These are phyloP conservation scores for Nasonia oneida DNA, from an alignment of 2,888 invertebrate species.

Conservation along the genomic window DNA sequence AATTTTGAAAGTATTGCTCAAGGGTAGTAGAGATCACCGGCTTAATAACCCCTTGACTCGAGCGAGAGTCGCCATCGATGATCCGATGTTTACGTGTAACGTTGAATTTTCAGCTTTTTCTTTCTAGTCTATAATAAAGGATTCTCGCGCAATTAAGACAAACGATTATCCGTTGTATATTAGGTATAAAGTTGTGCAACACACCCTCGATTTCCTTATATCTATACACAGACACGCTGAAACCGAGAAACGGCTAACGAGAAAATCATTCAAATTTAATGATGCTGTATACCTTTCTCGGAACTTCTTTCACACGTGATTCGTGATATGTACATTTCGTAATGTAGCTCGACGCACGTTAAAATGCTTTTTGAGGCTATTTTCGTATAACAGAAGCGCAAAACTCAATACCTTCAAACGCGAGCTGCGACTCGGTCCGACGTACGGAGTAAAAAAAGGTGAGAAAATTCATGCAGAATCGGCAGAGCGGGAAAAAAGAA, in stretches of 20 bases:
- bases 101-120: background rate
- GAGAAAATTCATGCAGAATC: background rate
- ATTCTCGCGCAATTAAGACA: background rate
- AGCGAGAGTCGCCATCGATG: background rate
- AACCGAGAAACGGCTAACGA: background rate
- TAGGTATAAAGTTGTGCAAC: background rate
- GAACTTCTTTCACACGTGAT: background rate
- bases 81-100: background rate
- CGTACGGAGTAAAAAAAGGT: background rate
- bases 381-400: background rate
- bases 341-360: background rate
- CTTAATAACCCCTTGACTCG: background rate
- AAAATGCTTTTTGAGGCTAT: slow-evolving; percentile 1
- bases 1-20: slow-evolving; percentile 29
- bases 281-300: background rate
- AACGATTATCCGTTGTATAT: background rate
- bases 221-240: no score
- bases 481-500: background rate
- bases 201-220: no score
- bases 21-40: background rate
- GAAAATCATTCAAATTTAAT: background rate
- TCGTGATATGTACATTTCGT: background rate
- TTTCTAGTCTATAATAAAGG: background rate
- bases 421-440: background rate
- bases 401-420: background rate